Evolutionary conservation across 1,140 invertebrate species (phyloP).

Genomic region (Oscheius sp.): DNA sequence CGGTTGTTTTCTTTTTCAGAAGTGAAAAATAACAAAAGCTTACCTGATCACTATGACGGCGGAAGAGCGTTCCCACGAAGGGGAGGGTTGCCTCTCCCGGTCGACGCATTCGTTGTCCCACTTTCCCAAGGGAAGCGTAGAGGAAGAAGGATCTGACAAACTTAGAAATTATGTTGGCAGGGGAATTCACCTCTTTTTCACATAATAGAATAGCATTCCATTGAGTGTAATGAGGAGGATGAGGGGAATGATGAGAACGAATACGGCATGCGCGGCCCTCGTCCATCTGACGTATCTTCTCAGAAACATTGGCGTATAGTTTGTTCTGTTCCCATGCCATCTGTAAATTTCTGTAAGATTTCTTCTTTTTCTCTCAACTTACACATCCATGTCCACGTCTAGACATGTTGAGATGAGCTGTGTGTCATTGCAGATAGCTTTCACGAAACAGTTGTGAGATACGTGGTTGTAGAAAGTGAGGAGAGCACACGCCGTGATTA

Average conservation of each 20-base stretch:
- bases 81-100: slow-evolving; percentile 26
- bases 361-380: not conserved
- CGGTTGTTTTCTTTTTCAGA: too few relatives aligned
- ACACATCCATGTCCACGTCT: slow-evolving; percentile 27
- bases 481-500: slow-evolving; percentile 6
- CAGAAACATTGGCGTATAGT: slow-evolving; percentile 13
- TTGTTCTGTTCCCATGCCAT: slow-evolving; percentile 28
- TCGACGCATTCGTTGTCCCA: slow-evolving; percentile 11
- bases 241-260: slow-evolving; percentile 22
- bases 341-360: not conserved
- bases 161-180: too few relatives aligned
- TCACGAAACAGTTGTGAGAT: slow-evolving; percentile 25
- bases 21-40: not conserved
- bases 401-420: slow-evolving; percentile 27
- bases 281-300: slow-evolving; percentile 16
- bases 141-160: slow-evolving; percentile 20
- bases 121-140: slow-evolving; percentile 28
- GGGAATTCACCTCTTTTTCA: slow-evolving; percentile 12
- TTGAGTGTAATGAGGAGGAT: slow-evolving; percentile 17
- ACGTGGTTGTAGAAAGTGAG: slow-evolving; percentile 35
- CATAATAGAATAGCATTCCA: slow-evolving; percentile 28
- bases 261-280: slow-evolving; percentile 18
- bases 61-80: slow-evolving; percentile 24
- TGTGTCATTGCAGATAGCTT: slow-evolving; percentile 19
- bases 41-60: slow-evolving; percentile 29